A percentile compares a stretch with the other conserved stretches of the same genome.
Conservation (phyloP, 1,140 invertebrate genomes). For the Danaus plexippus region DNA sequence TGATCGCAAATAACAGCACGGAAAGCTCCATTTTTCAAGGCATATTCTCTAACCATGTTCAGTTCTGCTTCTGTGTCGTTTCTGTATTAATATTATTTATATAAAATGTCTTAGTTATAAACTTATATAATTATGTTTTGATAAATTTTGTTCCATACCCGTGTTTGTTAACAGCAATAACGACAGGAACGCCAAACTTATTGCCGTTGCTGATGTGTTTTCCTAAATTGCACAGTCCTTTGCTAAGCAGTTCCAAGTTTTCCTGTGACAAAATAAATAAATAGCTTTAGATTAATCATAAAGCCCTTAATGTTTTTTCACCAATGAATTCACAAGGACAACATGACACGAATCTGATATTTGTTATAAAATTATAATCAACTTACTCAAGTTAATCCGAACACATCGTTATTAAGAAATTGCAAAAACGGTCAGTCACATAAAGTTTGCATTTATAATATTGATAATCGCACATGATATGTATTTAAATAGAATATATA, state of each 20-base stretch:
- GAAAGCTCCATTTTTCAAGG: constrained; percentile 84
- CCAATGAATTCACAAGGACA: too few relatives aligned
- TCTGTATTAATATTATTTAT: constrained; percentile 62
- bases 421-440: too few relatives aligned
- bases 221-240: constrained; percentile 91
- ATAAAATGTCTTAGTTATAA: too few relatives aligned
- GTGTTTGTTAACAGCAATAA: constrained; percentile 95
- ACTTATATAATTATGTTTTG: too few relatives aligned
- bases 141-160: constrained; percentile 72
- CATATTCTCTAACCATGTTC: constrained; percentile 82
- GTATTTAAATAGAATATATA: too few relatives aligned
- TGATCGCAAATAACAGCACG: constrained; percentile 91
- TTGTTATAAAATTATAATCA: too few relatives aligned
- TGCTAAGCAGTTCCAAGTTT: constrained; percentile 90
- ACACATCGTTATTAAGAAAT: too few relatives aligned
- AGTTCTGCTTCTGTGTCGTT: constrained; percentile 91
- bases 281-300: background rate
- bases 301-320: too few relatives aligned
- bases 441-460: too few relatives aligned
- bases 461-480: too few relatives aligned
- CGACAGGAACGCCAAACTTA: constrained; percentile 93
- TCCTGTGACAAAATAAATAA: constrained; percentile 70
- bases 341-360: too few relatives aligned
- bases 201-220: constrained; percentile 96
- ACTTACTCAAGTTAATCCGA: too few relatives aligned